These are phyloP conservation scores for Encarsia formosa DNA, from an alignment of 2,888 invertebrate species.

Conservation along the genomic window DNA sequence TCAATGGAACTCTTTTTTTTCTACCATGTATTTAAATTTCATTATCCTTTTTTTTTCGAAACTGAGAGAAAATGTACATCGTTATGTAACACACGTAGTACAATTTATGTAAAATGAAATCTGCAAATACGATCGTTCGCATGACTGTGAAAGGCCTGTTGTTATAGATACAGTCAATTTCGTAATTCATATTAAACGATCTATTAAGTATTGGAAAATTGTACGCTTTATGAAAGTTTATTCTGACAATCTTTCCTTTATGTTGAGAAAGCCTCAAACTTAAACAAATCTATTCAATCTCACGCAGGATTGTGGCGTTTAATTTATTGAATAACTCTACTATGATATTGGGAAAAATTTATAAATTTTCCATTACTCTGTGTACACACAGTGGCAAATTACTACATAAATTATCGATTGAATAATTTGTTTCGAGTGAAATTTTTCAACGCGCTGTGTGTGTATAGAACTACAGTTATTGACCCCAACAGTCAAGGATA, in stretches of 20 bases:
- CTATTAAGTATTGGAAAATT: conserved; percentile 18
- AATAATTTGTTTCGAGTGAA: too few species aligned
- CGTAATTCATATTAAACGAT: conserved; percentile 18
- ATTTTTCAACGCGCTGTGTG: too few species aligned
- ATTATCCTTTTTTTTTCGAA: neutral
- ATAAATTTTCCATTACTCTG: too few species aligned
- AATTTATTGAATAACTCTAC: too few species aligned
- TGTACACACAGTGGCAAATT: too few species aligned
- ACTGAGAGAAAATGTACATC: neutral
- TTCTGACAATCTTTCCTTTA: neutral
- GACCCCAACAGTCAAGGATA: too few species aligned
- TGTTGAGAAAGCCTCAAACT: neutral
- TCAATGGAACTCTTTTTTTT: neutral
- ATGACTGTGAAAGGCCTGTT: conserved; percentile 25
- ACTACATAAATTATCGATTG: too few species aligned
- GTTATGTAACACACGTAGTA: conserved; percentile 15
- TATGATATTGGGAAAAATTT: too few species aligned
- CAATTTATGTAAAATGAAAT: conserved; percentile 26
- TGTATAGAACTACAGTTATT: too few species aligned
- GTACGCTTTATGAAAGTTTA: conserved; percentile 9
- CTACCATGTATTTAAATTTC: neutral
- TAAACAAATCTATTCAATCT: too few species aligned
- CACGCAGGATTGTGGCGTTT: too few species aligned
- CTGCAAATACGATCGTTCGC: conserved; percentile 24
- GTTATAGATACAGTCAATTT: conserved; percentile 20